A percentile compares a stretch with the other conserved stretches of the same genome.
Conservation (phyloP, 2,888 invertebrate species). For the Dichetophora obliterata region DNA sequence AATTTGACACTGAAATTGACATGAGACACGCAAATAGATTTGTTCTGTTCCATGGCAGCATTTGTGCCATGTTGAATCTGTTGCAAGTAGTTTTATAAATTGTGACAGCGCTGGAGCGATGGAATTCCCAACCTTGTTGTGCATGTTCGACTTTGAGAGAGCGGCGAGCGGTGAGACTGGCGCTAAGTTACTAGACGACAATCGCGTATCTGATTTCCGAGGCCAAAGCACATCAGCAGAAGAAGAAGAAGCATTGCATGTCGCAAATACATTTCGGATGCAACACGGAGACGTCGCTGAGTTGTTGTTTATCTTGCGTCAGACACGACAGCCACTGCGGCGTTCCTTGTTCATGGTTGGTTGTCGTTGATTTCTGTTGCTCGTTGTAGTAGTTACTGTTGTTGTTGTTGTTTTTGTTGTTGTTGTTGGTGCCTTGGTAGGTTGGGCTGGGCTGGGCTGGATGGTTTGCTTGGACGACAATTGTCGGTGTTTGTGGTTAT, state of each 20-base stretch:
- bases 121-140: not conserved
- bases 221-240: not conserved
- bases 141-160: not conserved
- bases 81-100: not conserved
- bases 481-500: too few relatives aligned
- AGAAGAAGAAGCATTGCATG: conserved; percentile 22
- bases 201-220: conserved; percentile 9
- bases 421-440: too few relatives aligned
- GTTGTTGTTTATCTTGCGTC: conserved; percentile 25
- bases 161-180: not conserved
- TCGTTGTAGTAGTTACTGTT: too few relatives aligned
- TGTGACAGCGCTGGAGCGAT: not conserved
- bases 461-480: too few relatives aligned
- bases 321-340: conserved; percentile 4
- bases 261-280: conserved; percentile 8
- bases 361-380: too few relatives aligned
- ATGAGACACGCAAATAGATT: conserved; percentile 50
- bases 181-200: not conserved
- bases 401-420: too few relatives aligned
- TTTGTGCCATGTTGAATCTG: too few relatives aligned
- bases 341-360: too few relatives aligned
- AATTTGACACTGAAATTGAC: conserved; percentile 53
- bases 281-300: conserved; percentile 27
- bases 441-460: too few relatives aligned
- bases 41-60: not conserved